A percentile compares a stretch with the other conserved stretches of the same genome.
Evolutionary conservation across 2,888 invertebrate species (phyloP).

Genomic region (Chrysina gloriosa): DNA sequence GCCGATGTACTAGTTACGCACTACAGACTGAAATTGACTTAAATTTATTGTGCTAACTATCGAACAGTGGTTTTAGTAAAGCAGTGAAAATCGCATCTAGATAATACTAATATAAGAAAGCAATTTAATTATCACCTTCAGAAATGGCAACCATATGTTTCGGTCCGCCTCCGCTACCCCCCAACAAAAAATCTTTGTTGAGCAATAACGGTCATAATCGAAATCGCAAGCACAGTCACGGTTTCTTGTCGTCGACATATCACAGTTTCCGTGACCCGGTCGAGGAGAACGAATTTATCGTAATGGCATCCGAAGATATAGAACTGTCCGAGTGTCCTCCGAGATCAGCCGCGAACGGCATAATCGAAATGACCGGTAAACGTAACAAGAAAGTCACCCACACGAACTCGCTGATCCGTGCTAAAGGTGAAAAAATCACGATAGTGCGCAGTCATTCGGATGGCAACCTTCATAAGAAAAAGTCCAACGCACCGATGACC

Average conservation of each 20-base stretch:
- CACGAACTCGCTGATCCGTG: slow-evolving; percentile 66
- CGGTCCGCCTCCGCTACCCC: slow-evolving; percentile 71
- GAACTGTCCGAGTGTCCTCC: slow-evolving; percentile 51
- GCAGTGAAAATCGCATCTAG: slow-evolving; percentile 9
- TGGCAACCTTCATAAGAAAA: slow-evolving; percentile 70
- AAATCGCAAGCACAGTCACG: slow-evolving; percentile 52
- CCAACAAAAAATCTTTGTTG: slow-evolving; percentile 65
- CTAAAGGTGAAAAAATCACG: slow-evolving; percentile 56
- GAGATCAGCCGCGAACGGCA: slow-evolving; percentile 34
- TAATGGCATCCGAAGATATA: slow-evolving; percentile 55
- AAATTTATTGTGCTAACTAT: background rate
- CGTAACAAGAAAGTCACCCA: slow-evolving; percentile 56
- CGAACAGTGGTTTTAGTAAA: slow-evolving; percentile 18
- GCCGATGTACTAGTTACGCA: no score
- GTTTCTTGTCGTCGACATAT: slow-evolving; percentile 68
- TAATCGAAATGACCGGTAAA: slow-evolving; percentile 44
- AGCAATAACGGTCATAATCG: slow-evolving; percentile 47
- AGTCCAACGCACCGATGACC: slow-evolving; percentile 61
- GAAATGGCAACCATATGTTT: slow-evolving; percentile 70
- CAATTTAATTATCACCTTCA: background rate
- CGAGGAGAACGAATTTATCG: slow-evolving; percentile 64
- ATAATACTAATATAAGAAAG: slow-evolving; percentile 43
- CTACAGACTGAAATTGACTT: no score
- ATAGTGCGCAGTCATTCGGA: slow-evolving; percentile 78
- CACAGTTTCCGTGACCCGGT: slow-evolving; percentile 70